Base-by-base conservation (phyloP, 2,797 vertebrate genomes). In the Poeciliopsis presidionis region DNA sequence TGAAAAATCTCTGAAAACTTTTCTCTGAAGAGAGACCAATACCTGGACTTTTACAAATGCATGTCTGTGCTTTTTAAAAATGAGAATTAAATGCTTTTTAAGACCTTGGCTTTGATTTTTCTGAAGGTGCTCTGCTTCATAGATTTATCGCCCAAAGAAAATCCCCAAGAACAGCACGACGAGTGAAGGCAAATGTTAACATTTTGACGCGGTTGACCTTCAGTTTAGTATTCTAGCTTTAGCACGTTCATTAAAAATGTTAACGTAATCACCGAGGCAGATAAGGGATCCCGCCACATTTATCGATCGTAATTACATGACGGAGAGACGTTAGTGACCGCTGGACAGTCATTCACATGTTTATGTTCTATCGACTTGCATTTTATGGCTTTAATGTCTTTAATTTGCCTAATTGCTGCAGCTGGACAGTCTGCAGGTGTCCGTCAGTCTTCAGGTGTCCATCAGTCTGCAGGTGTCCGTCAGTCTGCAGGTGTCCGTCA, bases 31-130 rank as follows among this genome's bases (percentile, higher is more conserved):
- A 47, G 61, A 5, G 39, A 79, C 71, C 33, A 33, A 14, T 51
- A 45, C 2, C 72, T 70, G 70, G 30, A 43, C 13, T 30, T 80
- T 80, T 63, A 14, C 73, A 59, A 45, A n/a, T 16, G n/a, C 6
- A 18, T 43, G 33, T 59, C 53, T 47, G 0, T 61, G 9, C 25
- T 53, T 77, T 74, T 82, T 81, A 75, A 53, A 80, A 78, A 57
- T 7, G 28, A 28, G 53, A 7, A 70, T 8, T 25, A 65, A 63
- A 76, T 18, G 36, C 73, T 77, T 82, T 77, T 63, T 12, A 79
- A 73, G 25, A 53, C 73, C 22, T 81, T 86, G 77, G 53, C 75
- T 6, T 81, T 28, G 2, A 7, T 22, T 72, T 33, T 70, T 20
- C 55, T 75, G 43, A 41, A 22, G 16, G 7, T 20, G 33, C 1